phyloP scores from a whole-genome alignment of 1,140 invertebrate genomes.

The Eueides isabella region DNA sequence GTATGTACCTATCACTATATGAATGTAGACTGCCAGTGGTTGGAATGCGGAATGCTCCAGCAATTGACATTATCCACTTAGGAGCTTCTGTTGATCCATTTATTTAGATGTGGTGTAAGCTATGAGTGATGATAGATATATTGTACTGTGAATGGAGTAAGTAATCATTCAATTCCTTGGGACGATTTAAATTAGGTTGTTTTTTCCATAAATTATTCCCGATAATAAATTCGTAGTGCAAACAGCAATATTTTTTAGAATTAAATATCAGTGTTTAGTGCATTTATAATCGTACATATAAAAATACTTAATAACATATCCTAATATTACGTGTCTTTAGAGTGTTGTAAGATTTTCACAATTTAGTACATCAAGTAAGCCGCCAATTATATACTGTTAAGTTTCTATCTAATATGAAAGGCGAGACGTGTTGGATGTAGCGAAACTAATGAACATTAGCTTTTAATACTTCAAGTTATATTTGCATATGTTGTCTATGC shows the following conservation, averaged over 20 bases:
- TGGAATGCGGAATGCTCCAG: constrained; percentile 74
- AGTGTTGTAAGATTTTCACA: constrained; percentile 4
- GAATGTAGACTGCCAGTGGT: constrained; percentile 58
- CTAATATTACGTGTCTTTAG: background rate
- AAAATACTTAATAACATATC: too few relatives aligned
- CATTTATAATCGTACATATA: too few relatives aligned
- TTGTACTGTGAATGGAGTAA: background rate
- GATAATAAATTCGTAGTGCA: too few relatives aligned
- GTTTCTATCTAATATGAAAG: constrained; percentile 33
- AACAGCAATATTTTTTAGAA: too few relatives aligned
- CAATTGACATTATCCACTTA: constrained; percentile 78
- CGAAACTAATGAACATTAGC: constrained; percentile 35
- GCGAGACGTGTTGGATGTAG: constrained; percentile 32
- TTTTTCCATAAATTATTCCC: background rate
- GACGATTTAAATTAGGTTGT: background rate
- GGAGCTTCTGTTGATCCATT: constrained; percentile 59
- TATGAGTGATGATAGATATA: constrained; percentile 29
- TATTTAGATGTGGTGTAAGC: constrained; percentile 44
- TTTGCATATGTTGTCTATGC: constrained; percentile 29
- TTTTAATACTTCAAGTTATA: constrained; percentile 34
- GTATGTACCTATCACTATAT: constrained; percentile 56
- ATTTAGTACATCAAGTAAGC: constrained; percentile 19
- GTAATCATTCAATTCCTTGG: background rate
- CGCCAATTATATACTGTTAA: constrained; percentile 19
- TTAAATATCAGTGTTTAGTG: too few relatives aligned